Percentiles rank a stretch among this genome's conserved stretches.
Evolutionary conservation across 1,140 invertebrate genomes (phyloP).

Genomic region (Zaprionus kolodkinae): DNA sequence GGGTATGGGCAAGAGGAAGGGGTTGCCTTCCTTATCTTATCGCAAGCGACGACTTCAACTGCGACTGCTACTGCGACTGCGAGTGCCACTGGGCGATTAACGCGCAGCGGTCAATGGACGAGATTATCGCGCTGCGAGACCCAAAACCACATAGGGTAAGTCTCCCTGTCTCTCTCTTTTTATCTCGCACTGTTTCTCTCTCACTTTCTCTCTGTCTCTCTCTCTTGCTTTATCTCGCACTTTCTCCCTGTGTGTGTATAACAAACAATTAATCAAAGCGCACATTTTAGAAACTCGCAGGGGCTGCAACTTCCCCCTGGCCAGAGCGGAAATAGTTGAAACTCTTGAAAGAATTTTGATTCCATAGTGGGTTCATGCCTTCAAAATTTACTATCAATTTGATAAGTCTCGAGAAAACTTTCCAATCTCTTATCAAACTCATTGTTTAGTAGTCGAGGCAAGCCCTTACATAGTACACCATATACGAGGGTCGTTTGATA

Average conservation of each 20-base stretch:
- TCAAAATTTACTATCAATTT: neutral
- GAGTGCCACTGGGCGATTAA: slow-evolving; percentile 25
- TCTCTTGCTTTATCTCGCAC: too few relatives aligned
- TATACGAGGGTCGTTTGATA: too few relatives aligned
- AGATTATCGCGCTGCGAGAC: slow-evolving; percentile 20
- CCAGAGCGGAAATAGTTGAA: slow-evolving; percentile 26
- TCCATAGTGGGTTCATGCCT: neutral
- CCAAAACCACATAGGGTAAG: neutral
- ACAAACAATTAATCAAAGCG: slow-evolving; percentile 33
- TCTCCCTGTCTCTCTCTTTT: too few relatives aligned
- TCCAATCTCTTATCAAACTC: too few relatives aligned
- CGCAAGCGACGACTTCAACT: slow-evolving; percentile 7
- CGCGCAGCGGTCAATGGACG: slow-evolving; percentile 35
- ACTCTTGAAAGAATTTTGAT: neutral
- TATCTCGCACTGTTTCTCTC: too few relatives aligned
- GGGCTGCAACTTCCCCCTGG: neutral
- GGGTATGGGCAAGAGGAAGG: neutral
- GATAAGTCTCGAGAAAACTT: neutral
- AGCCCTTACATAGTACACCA: too few relatives aligned
- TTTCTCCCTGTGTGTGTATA: neutral
- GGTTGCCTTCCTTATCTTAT: slow-evolving; percentile 38
- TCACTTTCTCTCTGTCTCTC: neutral
- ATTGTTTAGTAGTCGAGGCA: too few relatives aligned
- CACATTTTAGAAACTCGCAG: slow-evolving; percentile 2
- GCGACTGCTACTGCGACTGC: slow-evolving; percentile 8